Conservation (phyloP, 2,797 vertebrate species). For the Poecilia wingei region DNA sequence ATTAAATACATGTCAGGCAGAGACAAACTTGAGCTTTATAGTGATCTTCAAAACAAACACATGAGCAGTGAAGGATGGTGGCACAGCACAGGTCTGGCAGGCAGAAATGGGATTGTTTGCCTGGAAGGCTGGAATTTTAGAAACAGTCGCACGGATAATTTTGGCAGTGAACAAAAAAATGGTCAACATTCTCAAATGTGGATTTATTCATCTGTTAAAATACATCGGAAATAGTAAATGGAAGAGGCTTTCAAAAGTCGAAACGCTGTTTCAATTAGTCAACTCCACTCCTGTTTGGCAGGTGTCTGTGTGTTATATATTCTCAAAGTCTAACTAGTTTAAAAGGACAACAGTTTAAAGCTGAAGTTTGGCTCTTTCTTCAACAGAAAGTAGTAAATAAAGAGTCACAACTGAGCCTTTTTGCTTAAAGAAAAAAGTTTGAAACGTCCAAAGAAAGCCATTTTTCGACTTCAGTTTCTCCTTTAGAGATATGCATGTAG, state of each 20-base stretch:
- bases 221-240: not conserved
- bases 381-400: not conserved
- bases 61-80: slow-evolving; percentile 31
- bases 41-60: slow-evolving; percentile 48
- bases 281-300: not conserved
- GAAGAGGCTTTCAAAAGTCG: not conserved
- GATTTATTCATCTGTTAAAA: slow-evolving; percentile 13
- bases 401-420: not conserved
- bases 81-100: slow-evolving; percentile 32
- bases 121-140: slow-evolving; percentile 8
- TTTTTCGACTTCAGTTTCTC: not conserved
- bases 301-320: not conserved
- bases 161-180: slow-evolving; percentile 10
- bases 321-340: not conserved
- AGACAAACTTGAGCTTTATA: slow-evolving; percentile 37
- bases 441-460: not conserved
- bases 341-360: not conserved
- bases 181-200: not conserved
- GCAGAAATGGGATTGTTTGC: slow-evolving; percentile 3
- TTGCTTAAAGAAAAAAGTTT: not conserved
- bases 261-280: not conserved
- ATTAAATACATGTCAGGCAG: slow-evolving; percentile 27
- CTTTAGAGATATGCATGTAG: too few species aligned
- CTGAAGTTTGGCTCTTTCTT: not conserved
- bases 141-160: not conserved